phyloP scores from a whole-genome alignment of 64 coral and sea anemone genomes.

The Montipora capricornis region DNA sequence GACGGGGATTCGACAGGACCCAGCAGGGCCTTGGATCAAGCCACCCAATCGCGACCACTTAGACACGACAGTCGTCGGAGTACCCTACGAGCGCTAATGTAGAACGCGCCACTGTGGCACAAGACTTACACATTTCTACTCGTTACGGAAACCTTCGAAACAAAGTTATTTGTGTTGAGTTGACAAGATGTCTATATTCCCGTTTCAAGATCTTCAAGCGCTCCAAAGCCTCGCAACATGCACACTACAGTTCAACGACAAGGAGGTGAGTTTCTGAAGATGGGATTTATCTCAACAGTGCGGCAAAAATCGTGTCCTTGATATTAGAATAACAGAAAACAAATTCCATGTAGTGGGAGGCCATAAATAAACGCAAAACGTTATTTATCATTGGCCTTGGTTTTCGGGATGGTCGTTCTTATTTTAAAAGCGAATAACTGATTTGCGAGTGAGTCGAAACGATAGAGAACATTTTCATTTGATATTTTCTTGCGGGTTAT shows the following conservation, averaged over 20 bases:
- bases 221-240: conserved; percentile 63
- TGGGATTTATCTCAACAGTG: conserved; percentile 1
- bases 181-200: conserved; percentile 47
- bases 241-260: conserved; percentile 58
- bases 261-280: conserved; percentile 58
- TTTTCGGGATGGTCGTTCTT: conserved; percentile 1
- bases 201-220: conserved; percentile 74
- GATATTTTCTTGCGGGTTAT: neutral
- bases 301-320: neutral
- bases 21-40: conserved; percentile 43
- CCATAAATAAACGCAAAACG: neutral
- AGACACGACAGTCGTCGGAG: conserved; percentile 18
- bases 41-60: conserved; percentile 42
- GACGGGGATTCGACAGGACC: conserved; percentile 56
- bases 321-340: conserved; percentile 13
- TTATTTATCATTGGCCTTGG: neutral
- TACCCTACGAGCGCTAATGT: conserved; percentile 3
- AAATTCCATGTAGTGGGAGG: conserved; percentile 30
- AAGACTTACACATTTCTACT: neutral
- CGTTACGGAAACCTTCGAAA: neutral
- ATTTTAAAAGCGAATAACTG: neutral
- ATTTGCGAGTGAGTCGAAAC: neutral
- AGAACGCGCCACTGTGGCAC: neutral
- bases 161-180: neutral
- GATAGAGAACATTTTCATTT: conserved; percentile 8